Base-by-base conservation (phyloP, 2,888 invertebrate genomes). In the Nemurella pictetii region DNA sequence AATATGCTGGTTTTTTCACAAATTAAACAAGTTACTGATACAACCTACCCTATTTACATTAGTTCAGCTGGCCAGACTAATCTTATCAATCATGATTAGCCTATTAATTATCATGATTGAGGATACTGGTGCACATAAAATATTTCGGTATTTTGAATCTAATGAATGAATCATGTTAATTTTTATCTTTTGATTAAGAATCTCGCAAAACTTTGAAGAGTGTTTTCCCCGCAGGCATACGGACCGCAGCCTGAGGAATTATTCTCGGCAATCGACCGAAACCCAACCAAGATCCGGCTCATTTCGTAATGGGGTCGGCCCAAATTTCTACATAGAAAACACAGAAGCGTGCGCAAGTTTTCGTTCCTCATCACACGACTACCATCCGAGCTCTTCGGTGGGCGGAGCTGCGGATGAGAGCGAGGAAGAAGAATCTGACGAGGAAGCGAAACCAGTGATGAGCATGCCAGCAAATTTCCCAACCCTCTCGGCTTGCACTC, bases 251-350 rank as follows among this genome's bases (percentile, higher is more conserved):
- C 12, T 27, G 15, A 55, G 72, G n/a, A 82, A 55, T 5, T 80
- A 15, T 82, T 15, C 82, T n/a, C 55, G 82, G 28, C 82, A 55
- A 28, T 82, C 82, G 3, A 36, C 82, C 55, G 72, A 78, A 78
- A 78, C 78, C 9, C 28, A 78, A 30, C n/a, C 78, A 20, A 27
- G 30, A 27, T 30, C 82, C 26, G 26, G n/a, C 26, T 28, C 27
- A 20, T 72, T 83, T 27, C 80, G 80, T 25, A 85, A 83, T 72
- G 77, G 83, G 25, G 80, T 81, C 3, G 35, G 80, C 32, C 80
- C 83, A 26, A 85, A 85, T 28, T 85, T 85, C 29, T 85, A 85
- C 26, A 84, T 75, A 27, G 85, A 85, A 75, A 85, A 30, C 74
- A 35, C 25, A 12, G 80, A 80, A 32, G 27, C 85, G 12, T 55